A percentile compares a stretch with the other conserved stretches of the same genome.
These are phyloP conservation scores for Trachelus troglodyta DNA, from an alignment of 2,888 invertebrate species.

Conservation along the genomic window DNA sequence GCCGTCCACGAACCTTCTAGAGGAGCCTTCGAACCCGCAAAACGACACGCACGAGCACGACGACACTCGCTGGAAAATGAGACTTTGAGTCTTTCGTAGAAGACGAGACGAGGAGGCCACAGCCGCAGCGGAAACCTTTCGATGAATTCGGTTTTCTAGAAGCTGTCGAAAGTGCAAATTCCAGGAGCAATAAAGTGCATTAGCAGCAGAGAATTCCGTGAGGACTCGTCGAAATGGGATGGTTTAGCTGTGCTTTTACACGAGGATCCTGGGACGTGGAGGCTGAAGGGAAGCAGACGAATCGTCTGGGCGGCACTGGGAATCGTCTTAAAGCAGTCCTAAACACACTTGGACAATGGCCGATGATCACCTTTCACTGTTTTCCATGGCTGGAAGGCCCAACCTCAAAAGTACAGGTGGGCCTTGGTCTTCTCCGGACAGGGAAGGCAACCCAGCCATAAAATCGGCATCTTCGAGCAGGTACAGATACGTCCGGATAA, in stretches of 20 bases:
- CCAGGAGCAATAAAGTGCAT: background rate
- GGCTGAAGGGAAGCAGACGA: background rate
- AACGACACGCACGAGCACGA: background rate
- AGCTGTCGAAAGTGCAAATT: background rate
- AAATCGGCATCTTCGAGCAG: slow-evolving; percentile 39
- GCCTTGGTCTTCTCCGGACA: slow-evolving; percentile 14
- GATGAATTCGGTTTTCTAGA: background rate
- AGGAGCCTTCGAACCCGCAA: background rate
- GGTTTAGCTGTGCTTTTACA: no score
- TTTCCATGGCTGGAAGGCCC: slow-evolving; percentile 2
- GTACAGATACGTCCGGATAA: slow-evolving; percentile 35
- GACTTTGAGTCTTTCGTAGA: background rate
- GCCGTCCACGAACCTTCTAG: background rate
- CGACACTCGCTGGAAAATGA: background rate
- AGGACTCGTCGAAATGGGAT: background rate
- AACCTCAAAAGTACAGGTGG: slow-evolving; percentile 36
- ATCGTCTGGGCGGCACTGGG: background rate
- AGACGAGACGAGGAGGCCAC: background rate
- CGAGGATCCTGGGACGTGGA: no score
- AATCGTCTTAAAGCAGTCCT: slow-evolving; percentile 29
- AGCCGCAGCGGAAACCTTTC: background rate
- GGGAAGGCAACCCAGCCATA: slow-evolving; percentile 26
- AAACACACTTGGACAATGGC: slow-evolving; percentile 42
- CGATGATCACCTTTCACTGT: slow-evolving; percentile 35
- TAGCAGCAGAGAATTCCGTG: background rate